phyloP scores from a whole-genome alignment of 1,140 invertebrate genomes.

The Drosophila pseudoobscura region DNA sequence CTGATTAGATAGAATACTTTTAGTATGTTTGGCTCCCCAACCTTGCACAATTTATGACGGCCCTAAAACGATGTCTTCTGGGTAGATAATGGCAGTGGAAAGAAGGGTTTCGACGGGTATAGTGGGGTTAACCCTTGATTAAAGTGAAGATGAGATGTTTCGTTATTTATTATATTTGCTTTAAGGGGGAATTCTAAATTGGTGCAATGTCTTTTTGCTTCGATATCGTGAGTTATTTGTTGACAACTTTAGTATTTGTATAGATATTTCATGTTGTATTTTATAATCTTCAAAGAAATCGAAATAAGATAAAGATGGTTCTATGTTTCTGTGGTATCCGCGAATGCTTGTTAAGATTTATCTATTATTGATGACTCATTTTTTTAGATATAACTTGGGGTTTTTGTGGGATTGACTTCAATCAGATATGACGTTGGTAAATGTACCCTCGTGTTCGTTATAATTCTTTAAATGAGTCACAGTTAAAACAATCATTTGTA shows the following conservation, averaged over 20 bases:
- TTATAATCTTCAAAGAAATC: not conserved
- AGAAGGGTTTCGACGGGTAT: conserved; percentile 2
- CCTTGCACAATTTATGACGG: conserved; percentile 73
- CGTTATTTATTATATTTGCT: conserved; percentile 19
- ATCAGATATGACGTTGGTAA: too few relatives aligned
- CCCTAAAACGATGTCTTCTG: conserved; percentile 26
- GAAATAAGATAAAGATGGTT: not conserved
- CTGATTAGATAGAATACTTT: conserved; percentile 67
- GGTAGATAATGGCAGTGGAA: conserved; percentile 22
- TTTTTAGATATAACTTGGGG: not conserved
- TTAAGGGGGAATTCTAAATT: not conserved
- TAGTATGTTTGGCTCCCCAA: conserved; percentile 28
- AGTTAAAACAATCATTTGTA: not conserved
- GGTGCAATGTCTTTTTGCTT: not conserved
- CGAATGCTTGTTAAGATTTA: not conserved
- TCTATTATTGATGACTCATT: conserved; percentile 16
- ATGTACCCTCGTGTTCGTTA: too few relatives aligned
- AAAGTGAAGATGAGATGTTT: conserved; percentile 13
- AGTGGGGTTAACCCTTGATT: conserved; percentile 16
- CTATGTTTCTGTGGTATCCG: not conserved
- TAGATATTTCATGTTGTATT: too few relatives aligned
- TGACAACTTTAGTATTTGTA: not conserved
- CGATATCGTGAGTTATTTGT: not conserved
- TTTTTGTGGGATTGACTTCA: not conserved
- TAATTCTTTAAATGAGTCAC: too few relatives aligned